Conservation (phyloP, 92 coral and sea anemone species). For the Palythoa heliodiscus region DNA sequence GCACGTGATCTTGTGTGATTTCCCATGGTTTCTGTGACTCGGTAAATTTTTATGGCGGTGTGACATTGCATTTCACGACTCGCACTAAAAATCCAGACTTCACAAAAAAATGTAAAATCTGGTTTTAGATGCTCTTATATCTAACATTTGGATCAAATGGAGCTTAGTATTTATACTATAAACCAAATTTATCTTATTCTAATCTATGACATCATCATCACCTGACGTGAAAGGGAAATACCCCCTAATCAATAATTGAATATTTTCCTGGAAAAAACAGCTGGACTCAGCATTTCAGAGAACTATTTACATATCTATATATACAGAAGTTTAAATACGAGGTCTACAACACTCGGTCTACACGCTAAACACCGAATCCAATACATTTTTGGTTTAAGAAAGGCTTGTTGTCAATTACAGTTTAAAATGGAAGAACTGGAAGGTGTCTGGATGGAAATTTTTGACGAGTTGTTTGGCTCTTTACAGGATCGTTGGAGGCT, state of each 20-base stretch:
- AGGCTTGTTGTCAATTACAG: not conserved
- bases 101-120: no score
- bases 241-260: not conserved
- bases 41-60: no score
- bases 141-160: no score
- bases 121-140: no score
- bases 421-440: not conserved
- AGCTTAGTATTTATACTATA: no score
- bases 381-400: not conserved
- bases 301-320: not conserved
- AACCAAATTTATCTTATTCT: not conserved
- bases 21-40: not conserved
- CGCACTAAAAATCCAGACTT: no score
- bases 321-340: no score
- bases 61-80: no score
- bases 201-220: not conserved
- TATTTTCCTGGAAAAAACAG: not conserved
- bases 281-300: not conserved
- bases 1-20: not conserved
- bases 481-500: slow-evolving; percentile 11
- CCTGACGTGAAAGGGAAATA: not conserved
- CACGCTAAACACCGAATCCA: no score
- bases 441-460: not conserved
- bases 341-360: not conserved
- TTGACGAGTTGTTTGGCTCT: not conserved